These are phyloP conservation scores for Eupithecia subfuscata DNA, from an alignment of 2,888 invertebrate species.

Conservation along the genomic window DNA sequence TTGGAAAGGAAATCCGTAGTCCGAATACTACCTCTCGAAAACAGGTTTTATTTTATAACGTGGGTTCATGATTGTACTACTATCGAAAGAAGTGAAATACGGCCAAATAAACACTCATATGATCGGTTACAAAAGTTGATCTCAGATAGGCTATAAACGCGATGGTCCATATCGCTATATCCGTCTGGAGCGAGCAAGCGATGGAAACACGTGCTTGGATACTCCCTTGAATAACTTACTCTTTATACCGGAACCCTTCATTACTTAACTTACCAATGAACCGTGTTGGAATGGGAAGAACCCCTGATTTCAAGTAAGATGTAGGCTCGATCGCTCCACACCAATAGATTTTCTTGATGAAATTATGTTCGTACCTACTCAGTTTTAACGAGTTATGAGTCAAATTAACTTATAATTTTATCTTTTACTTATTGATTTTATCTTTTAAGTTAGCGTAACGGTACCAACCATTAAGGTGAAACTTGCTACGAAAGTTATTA, in stretches of 20 bases:
- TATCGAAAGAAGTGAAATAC: not conserved
- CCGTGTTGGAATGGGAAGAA: not conserved
- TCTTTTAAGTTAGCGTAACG: no score
- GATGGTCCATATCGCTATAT: slow-evolving; percentile 58
- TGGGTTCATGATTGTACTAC: not conserved
- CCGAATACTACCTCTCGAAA: not conserved
- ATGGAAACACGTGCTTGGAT: slow-evolving; percentile 44
- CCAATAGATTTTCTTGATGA: not conserved
- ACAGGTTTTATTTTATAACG: not conserved
- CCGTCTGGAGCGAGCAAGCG: slow-evolving; percentile 47
- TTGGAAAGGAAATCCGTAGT: not conserved
- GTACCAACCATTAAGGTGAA: no score
- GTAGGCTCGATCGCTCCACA: not conserved
- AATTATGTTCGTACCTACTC: not conserved
- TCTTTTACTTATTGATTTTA: no score
- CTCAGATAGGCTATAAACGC: slow-evolving; percentile 51
- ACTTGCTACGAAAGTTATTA: no score
- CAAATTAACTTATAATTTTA: no score
- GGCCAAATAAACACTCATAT: not conserved
- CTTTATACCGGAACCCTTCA: slow-evolving; percentile 37
- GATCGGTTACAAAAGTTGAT: not conserved
- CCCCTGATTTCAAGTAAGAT: not conserved
- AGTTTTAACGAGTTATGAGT: not conserved
- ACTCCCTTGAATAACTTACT: slow-evolving; percentile 50
- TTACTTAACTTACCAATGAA: slow-evolving; percentile 8